Evolutionary conservation across 2,888 invertebrate species (phyloP).

Genomic region (Hoplodrina blanda): DNA sequence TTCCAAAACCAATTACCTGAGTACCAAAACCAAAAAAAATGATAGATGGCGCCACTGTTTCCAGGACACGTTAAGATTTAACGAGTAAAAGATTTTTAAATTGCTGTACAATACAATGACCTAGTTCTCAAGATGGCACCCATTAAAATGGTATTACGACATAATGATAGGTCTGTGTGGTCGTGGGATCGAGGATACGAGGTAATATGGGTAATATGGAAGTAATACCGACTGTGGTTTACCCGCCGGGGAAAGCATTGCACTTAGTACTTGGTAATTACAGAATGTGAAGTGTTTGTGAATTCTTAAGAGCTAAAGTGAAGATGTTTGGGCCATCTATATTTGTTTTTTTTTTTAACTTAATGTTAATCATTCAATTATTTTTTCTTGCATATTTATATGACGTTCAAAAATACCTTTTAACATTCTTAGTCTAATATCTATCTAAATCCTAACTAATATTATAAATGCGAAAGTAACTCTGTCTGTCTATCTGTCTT

Average conservation of each 20-base stretch:
- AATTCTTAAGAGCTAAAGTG: constrained; percentile 7
- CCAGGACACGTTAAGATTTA: constrained; percentile 50
- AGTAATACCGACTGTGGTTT: constrained; percentile 47
- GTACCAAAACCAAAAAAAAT: constrained; percentile 17
- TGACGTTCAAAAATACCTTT: too few relatives aligned
- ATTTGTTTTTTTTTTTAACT: too few relatives aligned
- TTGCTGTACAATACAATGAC: constrained; percentile 60
- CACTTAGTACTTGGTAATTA: constrained; percentile 33
- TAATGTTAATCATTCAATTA: too few relatives aligned
- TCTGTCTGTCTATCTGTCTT: too few relatives aligned
- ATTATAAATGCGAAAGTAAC: too few relatives aligned
- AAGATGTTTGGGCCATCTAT: background rate
- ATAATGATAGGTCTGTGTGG: constrained; percentile 61
- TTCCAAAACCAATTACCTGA: constrained; percentile 3
- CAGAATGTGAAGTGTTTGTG: constrained; percentile 17
- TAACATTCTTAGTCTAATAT: too few relatives aligned
- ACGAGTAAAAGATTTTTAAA: constrained; percentile 61
- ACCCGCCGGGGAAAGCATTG: constrained; percentile 36
- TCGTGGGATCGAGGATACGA: constrained; percentile 54
- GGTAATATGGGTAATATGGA: constrained; percentile 22
- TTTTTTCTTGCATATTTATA: too few relatives aligned
- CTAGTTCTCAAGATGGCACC: constrained; percentile 64
- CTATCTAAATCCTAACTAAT: too few relatives aligned
- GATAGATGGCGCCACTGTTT: constrained; percentile 27
- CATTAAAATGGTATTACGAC: constrained; percentile 72